phyloP scores from a whole-genome alignment of 2,797 vertebrate genomes.

The Hemitrygon akajei region DNA sequence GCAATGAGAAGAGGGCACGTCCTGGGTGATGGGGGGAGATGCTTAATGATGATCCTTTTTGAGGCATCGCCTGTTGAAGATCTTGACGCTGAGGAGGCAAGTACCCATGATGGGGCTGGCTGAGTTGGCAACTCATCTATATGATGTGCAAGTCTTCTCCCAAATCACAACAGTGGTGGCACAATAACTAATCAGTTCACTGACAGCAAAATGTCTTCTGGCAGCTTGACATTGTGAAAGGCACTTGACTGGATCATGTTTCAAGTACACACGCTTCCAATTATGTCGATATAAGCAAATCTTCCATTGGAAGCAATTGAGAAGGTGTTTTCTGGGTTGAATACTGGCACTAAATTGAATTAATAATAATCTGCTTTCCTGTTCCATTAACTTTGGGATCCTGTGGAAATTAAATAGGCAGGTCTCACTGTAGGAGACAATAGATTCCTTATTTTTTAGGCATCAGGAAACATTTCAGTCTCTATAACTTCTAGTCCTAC shows the following conservation, averaged over 20 bases:
- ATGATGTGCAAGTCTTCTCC: slow-evolving; percentile 40
- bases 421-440: not conserved
- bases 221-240: too few species aligned
- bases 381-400: not conserved
- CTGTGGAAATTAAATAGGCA: not conserved
- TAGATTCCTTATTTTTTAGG: not conserved
- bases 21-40: too few species aligned
- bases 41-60: too few species aligned
- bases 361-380: not conserved
- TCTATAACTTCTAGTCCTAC: not conserved
- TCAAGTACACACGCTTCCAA: too few species aligned
- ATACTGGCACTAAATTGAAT: not conserved
- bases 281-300: not conserved
- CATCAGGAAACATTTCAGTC: not conserved
- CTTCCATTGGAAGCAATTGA: not conserved
- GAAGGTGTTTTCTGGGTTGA: not conserved
- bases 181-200: not conserved
- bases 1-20: too few species aligned
- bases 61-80: too few species aligned
- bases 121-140: slow-evolving; percentile 40
- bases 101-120: too few species aligned
- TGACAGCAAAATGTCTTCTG: not conserved
- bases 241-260: too few species aligned
- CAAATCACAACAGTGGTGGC: not conserved
- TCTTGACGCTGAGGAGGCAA: too few species aligned